Evolutionary conservation across 1,140 invertebrate genomes (phyloP).

Genomic region (Thalassaphorura encarpata): DNA sequence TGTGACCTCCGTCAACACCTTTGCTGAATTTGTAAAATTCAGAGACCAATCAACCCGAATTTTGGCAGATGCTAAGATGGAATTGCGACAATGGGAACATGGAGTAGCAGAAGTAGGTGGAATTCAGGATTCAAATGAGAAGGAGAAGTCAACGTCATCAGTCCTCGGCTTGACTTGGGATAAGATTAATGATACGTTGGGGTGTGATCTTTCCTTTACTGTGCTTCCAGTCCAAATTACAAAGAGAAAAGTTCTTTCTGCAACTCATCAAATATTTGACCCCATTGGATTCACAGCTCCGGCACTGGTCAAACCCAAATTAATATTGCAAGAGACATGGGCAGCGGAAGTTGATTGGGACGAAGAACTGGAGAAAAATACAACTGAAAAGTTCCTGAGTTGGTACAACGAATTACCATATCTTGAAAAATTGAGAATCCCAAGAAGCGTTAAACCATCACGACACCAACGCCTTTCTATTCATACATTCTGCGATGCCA

Average conservation of each 20-base stretch:
- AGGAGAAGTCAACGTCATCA: background rate
- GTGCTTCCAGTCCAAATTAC: background rate
- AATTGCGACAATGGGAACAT: conserved; percentile 1
- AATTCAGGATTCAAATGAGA: background rate
- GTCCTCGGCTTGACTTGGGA: background rate
- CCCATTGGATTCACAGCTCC: background rate
- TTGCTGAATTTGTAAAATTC: background rate
- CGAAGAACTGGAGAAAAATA: background rate
- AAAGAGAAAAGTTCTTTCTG: background rate
- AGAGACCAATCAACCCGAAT: background rate
- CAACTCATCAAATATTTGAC: background rate
- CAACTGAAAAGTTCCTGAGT: background rate
- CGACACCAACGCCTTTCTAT: background rate
- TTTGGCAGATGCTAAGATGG: background rate
- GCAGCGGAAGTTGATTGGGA: background rate
- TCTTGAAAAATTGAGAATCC: background rate
- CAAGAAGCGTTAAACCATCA: background rate
- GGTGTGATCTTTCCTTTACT: background rate
- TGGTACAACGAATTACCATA: background rate
- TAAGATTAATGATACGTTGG: background rate
- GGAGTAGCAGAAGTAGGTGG: no score
- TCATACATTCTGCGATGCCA: conserved; percentile 10
- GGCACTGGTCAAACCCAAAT: background rate
- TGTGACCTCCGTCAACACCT: background rate
- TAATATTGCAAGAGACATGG: conserved; percentile 1